phyloP scores from a whole-genome alignment of 2,888 invertebrate species.

The Thelaira solivaga region DNA sequence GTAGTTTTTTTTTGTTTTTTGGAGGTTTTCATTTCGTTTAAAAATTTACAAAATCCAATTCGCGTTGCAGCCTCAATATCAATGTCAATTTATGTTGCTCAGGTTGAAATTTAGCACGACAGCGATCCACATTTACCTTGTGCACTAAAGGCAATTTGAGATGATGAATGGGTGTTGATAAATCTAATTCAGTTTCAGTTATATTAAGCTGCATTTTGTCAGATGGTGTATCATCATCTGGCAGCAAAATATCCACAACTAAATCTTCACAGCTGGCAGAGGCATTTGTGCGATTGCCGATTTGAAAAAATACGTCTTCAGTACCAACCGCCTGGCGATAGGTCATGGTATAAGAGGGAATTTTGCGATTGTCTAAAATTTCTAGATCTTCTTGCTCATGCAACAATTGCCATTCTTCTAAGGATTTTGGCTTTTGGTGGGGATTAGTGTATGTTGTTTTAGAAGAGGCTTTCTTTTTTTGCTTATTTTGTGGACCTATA shows the following conservation, averaged over 20 bases:
- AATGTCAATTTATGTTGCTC: conserved; percentile 82
- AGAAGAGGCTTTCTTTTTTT: neutral
- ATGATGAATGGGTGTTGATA: conserved; percentile 82
- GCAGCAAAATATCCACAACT: conserved; percentile 86
- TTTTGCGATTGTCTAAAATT: conserved; percentile 80
- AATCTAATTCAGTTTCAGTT: conserved; percentile 80
- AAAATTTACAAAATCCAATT: conserved; percentile 92
- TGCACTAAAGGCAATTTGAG: conserved; percentile 89
- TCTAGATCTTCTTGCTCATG: conserved; percentile 80
- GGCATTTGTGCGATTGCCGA: conserved; percentile 87
- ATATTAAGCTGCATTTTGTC: conserved; percentile 87
- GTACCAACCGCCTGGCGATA: conserved; percentile 91
- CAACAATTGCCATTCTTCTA: conserved; percentile 76
- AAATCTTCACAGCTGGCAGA: conserved; percentile 93
- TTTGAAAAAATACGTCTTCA: conserved; percentile 91
- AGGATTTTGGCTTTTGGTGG: conserved; percentile 64
- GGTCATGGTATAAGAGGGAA: conserved; percentile 86
- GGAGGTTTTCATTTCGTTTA: conserved; percentile 76
- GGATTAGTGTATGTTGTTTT: conserved; percentile 6
- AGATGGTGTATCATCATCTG: conserved; percentile 82
- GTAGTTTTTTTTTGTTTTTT: neutral
- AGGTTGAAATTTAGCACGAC: conserved; percentile 88
- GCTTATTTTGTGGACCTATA: conserved; percentile 70
- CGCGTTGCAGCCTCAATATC: conserved; percentile 85
- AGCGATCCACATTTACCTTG: conserved; percentile 87